These are phyloP conservation scores for Otus scops DNA, from an alignment of 2,797 vertebrate genomes.

Conservation along the genomic window DNA sequence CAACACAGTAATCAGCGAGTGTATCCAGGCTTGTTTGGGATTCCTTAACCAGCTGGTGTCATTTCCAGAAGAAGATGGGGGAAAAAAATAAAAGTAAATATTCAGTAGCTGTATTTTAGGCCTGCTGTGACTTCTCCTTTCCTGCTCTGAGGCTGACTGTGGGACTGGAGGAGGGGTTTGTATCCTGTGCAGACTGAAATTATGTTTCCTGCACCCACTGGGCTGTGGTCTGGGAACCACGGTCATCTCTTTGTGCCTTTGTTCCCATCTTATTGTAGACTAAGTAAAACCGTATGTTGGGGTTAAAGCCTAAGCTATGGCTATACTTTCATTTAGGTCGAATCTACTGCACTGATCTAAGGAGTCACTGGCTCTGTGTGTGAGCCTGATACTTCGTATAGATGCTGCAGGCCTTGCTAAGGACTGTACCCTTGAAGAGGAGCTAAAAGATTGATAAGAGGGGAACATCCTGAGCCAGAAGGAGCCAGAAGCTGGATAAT, in stretches of 20 bases:
- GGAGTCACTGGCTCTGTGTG: too few relatives aligned
- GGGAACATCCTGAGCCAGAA: too few relatives aligned
- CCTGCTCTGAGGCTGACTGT: not conserved
- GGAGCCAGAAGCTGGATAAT: too few relatives aligned
- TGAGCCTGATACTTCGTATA: too few relatives aligned
- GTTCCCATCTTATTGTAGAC: not conserved
- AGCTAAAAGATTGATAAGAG: too few relatives aligned
- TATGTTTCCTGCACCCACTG: not conserved
- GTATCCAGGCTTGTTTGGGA: slow-evolving; percentile 6
- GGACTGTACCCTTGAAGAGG: too few relatives aligned
- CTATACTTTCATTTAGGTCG: too few relatives aligned
- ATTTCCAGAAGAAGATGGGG: not conserved
- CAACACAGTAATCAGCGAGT: slow-evolving; percentile 37
- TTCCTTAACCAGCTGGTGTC: not conserved
- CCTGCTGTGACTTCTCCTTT: not conserved
- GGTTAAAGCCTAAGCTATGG: too few relatives aligned
- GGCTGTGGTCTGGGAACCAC: not conserved
- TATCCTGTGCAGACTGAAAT: not conserved
- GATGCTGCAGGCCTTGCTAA: too few relatives aligned
- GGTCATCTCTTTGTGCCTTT: not conserved
- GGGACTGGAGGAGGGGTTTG: not conserved
- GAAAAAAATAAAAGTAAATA: not conserved
- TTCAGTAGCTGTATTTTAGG: not conserved
- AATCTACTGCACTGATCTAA: too few relatives aligned
- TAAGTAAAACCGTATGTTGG: too few relatives aligned